phyloP scores from a whole-genome alignment of 2,888 invertebrate genomes.

The Agriopis leucophaearia region DNA sequence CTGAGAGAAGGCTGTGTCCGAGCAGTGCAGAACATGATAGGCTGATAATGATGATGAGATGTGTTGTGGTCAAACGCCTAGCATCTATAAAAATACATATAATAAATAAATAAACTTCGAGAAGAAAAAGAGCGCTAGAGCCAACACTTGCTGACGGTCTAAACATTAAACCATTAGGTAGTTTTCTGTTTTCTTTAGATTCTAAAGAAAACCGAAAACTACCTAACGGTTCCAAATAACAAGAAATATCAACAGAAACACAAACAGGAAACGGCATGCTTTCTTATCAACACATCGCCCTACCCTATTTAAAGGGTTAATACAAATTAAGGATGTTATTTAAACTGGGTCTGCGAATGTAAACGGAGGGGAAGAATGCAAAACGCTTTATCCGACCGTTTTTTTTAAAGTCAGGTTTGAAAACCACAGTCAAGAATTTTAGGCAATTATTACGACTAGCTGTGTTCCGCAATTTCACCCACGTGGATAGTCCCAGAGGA shows the following conservation, averaged over 20 bases:
- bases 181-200: neutral
- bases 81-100: too few species aligned
- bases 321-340: conserved; percentile 39
- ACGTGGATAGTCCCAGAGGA: too few species aligned
- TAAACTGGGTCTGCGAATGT: conserved; percentile 30
- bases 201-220: neutral
- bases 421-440: too few species aligned
- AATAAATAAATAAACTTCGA: neutral
- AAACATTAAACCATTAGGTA: conserved; percentile 16
- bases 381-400: conserved; percentile 4
- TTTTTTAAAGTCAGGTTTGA: too few species aligned
- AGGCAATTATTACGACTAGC: too few species aligned
- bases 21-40: too few species aligned
- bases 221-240: conserved; percentile 22
- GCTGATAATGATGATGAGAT: too few species aligned
- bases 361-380: conserved; percentile 25
- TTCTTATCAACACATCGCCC: conserved; percentile 36
- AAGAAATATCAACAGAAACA: conserved; percentile 24
- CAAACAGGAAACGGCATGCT: conserved; percentile 31
- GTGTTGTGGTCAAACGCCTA: too few species aligned
- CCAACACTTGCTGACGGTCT: neutral
- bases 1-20: neutral
- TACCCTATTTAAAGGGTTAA: conserved; percentile 28
- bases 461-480: too few species aligned
- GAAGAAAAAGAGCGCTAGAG: neutral